Evolutionary conservation across 2,888 invertebrate species (phyloP), one percentile per base, ranked within the genome.

Genomic region (Allygus modestus): DNA sequence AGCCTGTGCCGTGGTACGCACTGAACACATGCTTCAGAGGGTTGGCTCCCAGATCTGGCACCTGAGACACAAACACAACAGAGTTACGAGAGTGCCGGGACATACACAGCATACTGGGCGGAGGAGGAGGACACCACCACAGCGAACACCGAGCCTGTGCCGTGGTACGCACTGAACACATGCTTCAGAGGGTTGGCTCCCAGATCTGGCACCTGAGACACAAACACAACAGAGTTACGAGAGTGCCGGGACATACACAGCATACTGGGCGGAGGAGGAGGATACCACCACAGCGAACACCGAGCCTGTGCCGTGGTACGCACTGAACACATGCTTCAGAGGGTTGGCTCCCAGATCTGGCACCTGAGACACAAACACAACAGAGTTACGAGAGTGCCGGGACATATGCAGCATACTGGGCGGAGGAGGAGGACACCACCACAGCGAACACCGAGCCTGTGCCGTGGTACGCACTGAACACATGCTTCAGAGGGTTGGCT

Each of bases 381-480:
- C 96, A 96, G 0, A 93, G 94, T 88, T 95, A 96, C 0, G 93
- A 93, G 77, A 93, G 91, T 0, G 92, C 91, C 0, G 96, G 95
- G 0, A 95, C 93, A 89, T 96, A 96, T 1, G 94, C 93, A 0
- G 94, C 92, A 86, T 92, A 92, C 12, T 88, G 86, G 9, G 82
- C 84, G 28, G 84, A 79, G 23, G 71, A 69, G 23, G 79, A 61
- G 41, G 83, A 75, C 12, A 93, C 94, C 0, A 95, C 90, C 0
- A 93, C 92, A 0, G 91, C 93, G 88, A 92, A 94, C 65, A 94
- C 90, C 0, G 93, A 91, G 0, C 94, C 94, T 0, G 92, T 92
- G 31, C 94, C 94, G 17, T 91, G 91, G 89, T 95, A 95, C 0
- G 92, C 91, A 88, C 92, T 93, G 85, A 93, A 91, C 87, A 92